Percentiles rank a stretch among this genome's conserved stretches.
Conservation (phyloP, 2,113 vertebrate species). For the Ctenomys sociabilis region DNA sequence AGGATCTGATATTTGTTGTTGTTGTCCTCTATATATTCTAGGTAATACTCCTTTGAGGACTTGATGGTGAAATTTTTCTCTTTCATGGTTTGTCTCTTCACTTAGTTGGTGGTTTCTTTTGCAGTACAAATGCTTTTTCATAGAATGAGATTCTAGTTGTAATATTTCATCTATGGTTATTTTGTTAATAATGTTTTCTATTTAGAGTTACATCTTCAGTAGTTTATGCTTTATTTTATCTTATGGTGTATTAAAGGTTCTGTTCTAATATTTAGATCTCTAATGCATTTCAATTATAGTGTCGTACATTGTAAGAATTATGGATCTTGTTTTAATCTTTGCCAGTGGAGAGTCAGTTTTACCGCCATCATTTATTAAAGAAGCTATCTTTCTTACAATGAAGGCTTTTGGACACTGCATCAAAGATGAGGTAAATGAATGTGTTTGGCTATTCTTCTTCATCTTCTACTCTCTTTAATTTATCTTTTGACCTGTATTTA, state of each 20-base stretch:
- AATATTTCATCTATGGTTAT: not conserved
- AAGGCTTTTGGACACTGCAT: not conserved
- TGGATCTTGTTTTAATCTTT: not conserved
- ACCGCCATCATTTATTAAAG: not conserved
- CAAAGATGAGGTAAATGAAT: not conserved
- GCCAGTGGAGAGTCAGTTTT: not conserved
- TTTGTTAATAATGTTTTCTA: not conserved
- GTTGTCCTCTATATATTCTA: not conserved
- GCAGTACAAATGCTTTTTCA: not conserved
- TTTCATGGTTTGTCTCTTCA: not conserved
- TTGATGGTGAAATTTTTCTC: not conserved
- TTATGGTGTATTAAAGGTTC: not conserved
- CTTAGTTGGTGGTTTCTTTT: not conserved
- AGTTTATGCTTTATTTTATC: not conserved
- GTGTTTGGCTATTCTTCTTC: not conserved
- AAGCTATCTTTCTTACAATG: not conserved
- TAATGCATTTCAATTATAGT: not conserved
- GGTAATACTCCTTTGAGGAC: not conserved
- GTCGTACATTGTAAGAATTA: not conserved
- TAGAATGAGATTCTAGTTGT: not conserved
- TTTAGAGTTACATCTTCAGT: not conserved
- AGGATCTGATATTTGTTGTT: not conserved
- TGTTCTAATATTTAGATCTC: not conserved
- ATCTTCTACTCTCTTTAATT: not conserved
- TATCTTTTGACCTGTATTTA: not conserved